Conservation (phyloP, 2,113 vertebrate genomes). For the human region DNA sequence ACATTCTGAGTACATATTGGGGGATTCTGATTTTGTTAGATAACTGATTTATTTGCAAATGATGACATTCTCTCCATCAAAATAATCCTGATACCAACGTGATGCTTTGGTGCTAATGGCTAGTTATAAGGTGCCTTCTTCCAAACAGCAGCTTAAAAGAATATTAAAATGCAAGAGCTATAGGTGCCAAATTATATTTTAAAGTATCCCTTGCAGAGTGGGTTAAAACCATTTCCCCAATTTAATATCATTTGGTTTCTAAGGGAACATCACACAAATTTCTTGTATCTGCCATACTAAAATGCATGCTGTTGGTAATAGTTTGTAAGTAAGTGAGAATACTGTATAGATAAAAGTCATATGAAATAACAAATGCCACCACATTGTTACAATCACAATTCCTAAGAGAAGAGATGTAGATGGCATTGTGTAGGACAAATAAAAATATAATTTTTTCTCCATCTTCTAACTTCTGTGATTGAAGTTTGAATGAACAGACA, state of each 20-base stretch:
- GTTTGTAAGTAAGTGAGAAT: neutral
- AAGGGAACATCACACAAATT: neutral
- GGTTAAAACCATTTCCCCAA: neutral
- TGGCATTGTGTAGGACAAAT: neutral
- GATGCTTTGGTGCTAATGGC: conserved; percentile 31
- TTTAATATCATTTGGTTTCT: neutral
- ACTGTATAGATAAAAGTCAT: neutral
- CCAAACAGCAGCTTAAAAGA: conserved; percentile 49
- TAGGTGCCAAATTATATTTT: neutral
- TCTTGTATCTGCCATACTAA: neutral
- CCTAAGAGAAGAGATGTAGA: neutral
- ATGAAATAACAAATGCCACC: neutral
- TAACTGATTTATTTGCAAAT: conserved; percentile 66
- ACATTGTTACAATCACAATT: neutral
- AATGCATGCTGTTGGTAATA: neutral
- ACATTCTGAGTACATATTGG: neutral
- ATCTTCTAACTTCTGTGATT: conserved; percentile 21
- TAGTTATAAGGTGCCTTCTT: conserved; percentile 53
- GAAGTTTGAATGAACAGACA: neutral
- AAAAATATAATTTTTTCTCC: neutral
- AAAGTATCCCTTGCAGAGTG: neutral
- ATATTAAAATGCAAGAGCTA: conserved; percentile 1
- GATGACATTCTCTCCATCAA: conserved; percentile 24
- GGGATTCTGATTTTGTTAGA: conserved; percentile 16
- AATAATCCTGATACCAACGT: conserved; percentile 41